Percentiles rank a stretch among this genome's conserved stretches.
phyloP scores from a whole-genome alignment of 2,797 vertebrate genomes.

The Mormyrus hasselquistii region DNA sequence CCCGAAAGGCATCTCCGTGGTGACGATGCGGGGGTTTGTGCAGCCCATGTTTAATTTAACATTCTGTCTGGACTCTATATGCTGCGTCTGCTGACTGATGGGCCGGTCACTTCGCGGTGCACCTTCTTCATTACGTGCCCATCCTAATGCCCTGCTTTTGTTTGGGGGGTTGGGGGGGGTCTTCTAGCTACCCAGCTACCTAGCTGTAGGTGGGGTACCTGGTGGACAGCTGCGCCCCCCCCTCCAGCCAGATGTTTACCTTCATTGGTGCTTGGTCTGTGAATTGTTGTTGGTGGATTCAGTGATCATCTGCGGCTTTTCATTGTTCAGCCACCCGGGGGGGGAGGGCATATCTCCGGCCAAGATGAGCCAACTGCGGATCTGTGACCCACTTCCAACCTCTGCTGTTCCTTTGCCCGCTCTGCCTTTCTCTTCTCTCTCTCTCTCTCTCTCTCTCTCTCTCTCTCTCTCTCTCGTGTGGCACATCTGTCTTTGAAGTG shows the following conservation, averaged over 20 bases:
- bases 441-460: slow-evolving; percentile 15
- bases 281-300: neutral
- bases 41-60: neutral
- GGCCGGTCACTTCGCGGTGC: neutral
- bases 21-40: neutral
- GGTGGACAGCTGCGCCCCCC: neutral
- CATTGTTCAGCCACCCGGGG: slow-evolving; percentile 29
- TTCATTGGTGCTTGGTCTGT: neutral
- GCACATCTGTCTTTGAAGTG: slow-evolving; percentile 61
- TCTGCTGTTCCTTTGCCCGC: slow-evolving; percentile 32
- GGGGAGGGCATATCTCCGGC: slow-evolving; percentile 49
- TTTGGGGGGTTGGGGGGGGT: neutral
- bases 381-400: slow-evolving; percentile 75
- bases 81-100: neutral
- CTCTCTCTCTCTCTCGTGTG: neutral
- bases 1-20: neutral
- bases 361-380: slow-evolving; percentile 60
- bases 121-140: neutral
- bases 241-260: neutral
- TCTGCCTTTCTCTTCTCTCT: slow-evolving; percentile 7
- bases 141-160: neutral
- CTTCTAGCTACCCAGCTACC: neutral
- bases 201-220: neutral
- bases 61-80: neutral
- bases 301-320: neutral